These are phyloP conservation scores for Oenanthe melanoleuca DNA, from an alignment of 2,113 vertebrate genomes.

Conservation along the genomic window DNA sequence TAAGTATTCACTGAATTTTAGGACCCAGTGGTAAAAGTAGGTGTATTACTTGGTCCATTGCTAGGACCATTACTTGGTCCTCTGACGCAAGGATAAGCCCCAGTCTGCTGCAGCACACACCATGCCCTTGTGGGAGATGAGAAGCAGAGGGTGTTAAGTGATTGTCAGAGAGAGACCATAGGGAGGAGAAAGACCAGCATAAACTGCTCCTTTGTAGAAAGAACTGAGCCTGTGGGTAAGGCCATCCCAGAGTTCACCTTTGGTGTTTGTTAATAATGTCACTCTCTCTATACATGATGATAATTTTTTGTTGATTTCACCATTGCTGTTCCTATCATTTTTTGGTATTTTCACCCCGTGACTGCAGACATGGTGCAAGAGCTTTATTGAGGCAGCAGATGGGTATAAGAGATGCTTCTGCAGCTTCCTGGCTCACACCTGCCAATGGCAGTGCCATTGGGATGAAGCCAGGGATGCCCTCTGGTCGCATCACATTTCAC, in stretches of 20 bases:
- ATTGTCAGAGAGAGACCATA: background rate
- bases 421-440: background rate
- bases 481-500: rapidly evolving
- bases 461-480: background rate
- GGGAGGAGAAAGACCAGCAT: background rate
- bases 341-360: background rate
- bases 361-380: background rate
- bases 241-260: background rate
- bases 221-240: background rate
- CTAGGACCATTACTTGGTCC: background rate
- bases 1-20: background rate
- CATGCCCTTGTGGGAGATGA: background rate
- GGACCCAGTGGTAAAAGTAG: background rate
- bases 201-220: background rate
- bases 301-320: background rate
- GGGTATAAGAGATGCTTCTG: background rate
- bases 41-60: background rate
- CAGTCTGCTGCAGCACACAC: background rate
- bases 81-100: background rate
- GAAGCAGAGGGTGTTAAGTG: background rate
- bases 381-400: background rate
- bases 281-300: background rate
- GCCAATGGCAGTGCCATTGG: background rate
- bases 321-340: background rate
- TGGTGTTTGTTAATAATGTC: background rate